These are phyloP conservation scores for Pedetes capensis DNA, from an alignment of 2,113 vertebrate species.

Conservation along the genomic window DNA sequence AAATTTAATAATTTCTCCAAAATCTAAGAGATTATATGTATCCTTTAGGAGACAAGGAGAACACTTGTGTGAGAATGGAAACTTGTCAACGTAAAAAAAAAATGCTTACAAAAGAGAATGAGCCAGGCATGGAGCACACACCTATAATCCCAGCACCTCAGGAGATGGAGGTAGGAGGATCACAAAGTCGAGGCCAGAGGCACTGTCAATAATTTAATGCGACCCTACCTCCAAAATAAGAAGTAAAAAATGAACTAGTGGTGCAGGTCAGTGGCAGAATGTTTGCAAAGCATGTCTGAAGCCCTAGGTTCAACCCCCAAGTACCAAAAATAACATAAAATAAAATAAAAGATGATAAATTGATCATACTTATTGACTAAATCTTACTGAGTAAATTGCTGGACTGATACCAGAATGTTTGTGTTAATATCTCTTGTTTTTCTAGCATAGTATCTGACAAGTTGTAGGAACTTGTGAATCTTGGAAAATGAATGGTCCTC, in stretches of 20 bases:
- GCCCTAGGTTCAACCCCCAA: too few species aligned
- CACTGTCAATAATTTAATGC: too few species aligned
- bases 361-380: neutral
- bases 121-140: too few species aligned
- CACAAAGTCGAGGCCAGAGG: too few species aligned
- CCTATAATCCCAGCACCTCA: too few species aligned
- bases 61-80: neutral
- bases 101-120: too few species aligned
- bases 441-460: neutral
- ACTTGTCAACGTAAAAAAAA: neutral
- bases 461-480: slow-evolving; percentile 3
- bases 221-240: too few species aligned
- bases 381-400: neutral
- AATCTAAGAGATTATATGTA: neutral
- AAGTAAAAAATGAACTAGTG: too few species aligned
- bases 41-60: neutral
- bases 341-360: neutral
- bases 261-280: too few species aligned
- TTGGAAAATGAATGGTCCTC: neutral
- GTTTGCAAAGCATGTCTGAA: too few species aligned
- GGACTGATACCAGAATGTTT: neutral
- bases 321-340: too few species aligned
- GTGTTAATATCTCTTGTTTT: neutral
- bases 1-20: neutral
- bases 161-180: too few species aligned